Evolutionary conservation across 1,140 invertebrate genomes (phyloP), one percentile per base, ranked within the genome.

Genomic region (Ladona fulva): DNA sequence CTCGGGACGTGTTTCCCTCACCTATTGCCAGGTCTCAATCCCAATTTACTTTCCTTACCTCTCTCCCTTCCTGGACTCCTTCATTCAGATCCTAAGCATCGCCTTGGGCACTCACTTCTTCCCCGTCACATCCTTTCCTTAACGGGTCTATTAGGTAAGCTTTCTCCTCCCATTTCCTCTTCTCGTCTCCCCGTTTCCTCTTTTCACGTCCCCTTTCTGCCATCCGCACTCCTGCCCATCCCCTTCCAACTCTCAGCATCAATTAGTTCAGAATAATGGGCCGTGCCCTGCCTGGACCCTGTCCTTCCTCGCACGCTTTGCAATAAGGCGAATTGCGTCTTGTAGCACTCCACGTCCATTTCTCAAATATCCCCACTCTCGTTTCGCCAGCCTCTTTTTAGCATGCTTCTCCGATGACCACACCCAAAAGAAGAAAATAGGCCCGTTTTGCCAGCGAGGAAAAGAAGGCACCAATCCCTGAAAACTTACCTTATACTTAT

Each of bases 241-340:
- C 19, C 44, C 44, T 52, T 19, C 44, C 44, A 52, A 52, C 44
- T 22, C 52, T 66, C 52, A 12, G 52, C 52, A 66, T 66, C 52
- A 66, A 66, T 66, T 66, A 66, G 52, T 66, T 66, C 52, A 66
- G 3, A 66, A 66, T 66, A 66, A 66, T 66, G 52, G 52, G 44
- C 44, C 44, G 44, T 52, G 44, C 44, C 44, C 44, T 52, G 44
- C 44, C 44, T 52, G 44, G 44, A 1, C 52, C 52, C 52, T 66
- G 52, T 66, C 52, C 52, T 3, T 66, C 52, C 12, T 66, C 52
- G 52, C 44, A 52, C 44, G 44, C 44, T 52, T n/a, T 52, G 44
- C 52, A 66, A 66, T 66, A 66, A 66, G 52, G 12, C 52, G n/a
- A 22, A 66, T 12, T 66, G 52, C 52, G 52, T 22, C 52, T 66